Conservation (phyloP, 35 echinoderm and acorn worm genomes). For the Hemicentrotus pulcherrimus region DNA sequence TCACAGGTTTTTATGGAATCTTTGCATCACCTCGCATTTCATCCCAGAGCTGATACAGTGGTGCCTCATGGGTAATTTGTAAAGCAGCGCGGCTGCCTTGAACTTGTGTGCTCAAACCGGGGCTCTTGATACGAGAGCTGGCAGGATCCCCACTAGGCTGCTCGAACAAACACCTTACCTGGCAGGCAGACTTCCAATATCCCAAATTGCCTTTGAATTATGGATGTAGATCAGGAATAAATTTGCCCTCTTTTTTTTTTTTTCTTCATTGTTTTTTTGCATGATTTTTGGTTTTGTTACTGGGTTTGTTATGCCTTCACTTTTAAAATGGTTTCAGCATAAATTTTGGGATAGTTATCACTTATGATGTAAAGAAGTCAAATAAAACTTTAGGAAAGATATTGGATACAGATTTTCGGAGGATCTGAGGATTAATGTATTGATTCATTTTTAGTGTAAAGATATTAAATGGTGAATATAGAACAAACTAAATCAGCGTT, state of each 20-base stretch:
- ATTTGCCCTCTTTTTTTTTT: neutral
- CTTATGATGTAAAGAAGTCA: too few species aligned
- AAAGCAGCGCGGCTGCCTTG: neutral
- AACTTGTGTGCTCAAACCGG: neutral
- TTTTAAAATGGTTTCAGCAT: too few species aligned
- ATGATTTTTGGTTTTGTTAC: neutral
- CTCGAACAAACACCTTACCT: conserved; percentile 9
- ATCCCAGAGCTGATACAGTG: neutral
- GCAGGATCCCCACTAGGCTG: neutral
- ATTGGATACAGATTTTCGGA: too few species aligned
- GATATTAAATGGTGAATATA: too few species aligned
- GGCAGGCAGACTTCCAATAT: neutral
- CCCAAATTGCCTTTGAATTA: conserved; percentile 10
- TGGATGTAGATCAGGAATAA: neutral
- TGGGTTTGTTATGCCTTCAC: neutral
- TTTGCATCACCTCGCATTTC: neutral
- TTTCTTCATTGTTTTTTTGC: neutral
- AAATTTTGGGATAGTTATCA: too few species aligned
- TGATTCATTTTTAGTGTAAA: too few species aligned
- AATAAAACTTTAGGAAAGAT: too few species aligned
- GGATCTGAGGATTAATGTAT: too few species aligned
- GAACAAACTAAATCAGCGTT: too few species aligned
- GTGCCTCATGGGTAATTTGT: conserved; percentile 1
- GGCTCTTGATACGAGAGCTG: neutral
- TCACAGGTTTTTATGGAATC: neutral